A percentile compares a stretch with the other conserved stretches of the same genome.
These are phyloP conservation scores for Bombus confusus DNA, from an alignment of 1,140 invertebrate species.

Conservation along the genomic window DNA sequence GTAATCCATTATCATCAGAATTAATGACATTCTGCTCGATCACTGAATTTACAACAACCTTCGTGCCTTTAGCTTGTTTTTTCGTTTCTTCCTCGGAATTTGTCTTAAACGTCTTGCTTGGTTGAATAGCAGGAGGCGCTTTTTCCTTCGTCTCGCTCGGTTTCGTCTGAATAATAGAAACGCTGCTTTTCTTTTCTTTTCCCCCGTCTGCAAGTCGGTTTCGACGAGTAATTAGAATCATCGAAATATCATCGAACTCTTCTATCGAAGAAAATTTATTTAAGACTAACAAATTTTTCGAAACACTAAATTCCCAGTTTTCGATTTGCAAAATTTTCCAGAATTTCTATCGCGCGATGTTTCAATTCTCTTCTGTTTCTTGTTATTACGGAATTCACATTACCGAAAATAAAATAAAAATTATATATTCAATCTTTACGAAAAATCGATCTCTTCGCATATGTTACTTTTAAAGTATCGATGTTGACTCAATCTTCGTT, in stretches of 20 bases:
- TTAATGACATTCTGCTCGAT: slow-evolving; percentile 70
- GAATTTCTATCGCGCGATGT: too few relatives aligned
- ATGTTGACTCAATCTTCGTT: neutral
- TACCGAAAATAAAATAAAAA: too few relatives aligned
- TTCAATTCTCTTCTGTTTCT: too few relatives aligned
- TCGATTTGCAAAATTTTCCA: too few relatives aligned
- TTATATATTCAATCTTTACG: too few relatives aligned
- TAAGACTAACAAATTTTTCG: too few relatives aligned
- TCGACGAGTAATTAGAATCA: neutral
- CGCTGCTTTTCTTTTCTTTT: slow-evolving; percentile 50
- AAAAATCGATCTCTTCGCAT: too few relatives aligned
- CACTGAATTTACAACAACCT: slow-evolving; percentile 77
- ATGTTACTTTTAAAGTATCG: too few relatives aligned
- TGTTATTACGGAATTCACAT: too few relatives aligned
- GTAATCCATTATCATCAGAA: slow-evolving; percentile 47
- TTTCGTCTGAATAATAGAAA: slow-evolving; percentile 76
- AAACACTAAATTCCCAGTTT: too few relatives aligned
- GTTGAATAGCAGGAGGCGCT: slow-evolving; percentile 74
- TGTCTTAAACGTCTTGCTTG: slow-evolving; percentile 76
- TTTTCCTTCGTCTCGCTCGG: slow-evolving; percentile 73
- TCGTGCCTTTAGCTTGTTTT: slow-evolving; percentile 74
- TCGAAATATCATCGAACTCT: neutral
- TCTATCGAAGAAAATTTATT: neutral
- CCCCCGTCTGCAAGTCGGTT: slow-evolving; percentile 40
- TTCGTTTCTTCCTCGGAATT: slow-evolving; percentile 70